Conservation (phyloP, 2,113 vertebrate species). For the Brachypodius melanocephalos region DNA sequence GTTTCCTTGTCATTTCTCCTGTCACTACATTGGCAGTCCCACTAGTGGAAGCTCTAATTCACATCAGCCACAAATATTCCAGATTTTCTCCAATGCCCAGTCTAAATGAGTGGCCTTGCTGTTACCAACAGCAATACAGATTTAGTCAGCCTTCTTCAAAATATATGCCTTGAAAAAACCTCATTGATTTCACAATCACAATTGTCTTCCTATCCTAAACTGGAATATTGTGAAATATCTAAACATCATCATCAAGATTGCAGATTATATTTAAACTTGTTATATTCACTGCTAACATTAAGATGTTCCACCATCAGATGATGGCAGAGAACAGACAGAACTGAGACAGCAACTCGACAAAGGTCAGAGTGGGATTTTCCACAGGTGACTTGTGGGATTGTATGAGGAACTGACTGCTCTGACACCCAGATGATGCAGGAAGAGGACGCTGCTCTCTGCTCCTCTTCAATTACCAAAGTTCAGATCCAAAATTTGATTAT, state of each 20-base stretch:
- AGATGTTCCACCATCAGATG: background rate
- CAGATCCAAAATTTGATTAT: background rate
- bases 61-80: background rate
- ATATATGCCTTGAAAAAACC: background rate
- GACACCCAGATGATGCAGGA: background rate
- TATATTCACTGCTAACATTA: background rate
- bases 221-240: background rate
- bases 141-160: background rate
- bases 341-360: background rate
- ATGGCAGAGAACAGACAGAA: background rate
- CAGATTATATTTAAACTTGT: background rate
- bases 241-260: background rate
- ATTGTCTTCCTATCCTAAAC: background rate
- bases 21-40: background rate
- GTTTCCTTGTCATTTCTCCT: background rate
- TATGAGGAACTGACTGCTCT: background rate
- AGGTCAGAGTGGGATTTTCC: background rate
- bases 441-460: background rate
- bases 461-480: background rate
- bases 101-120: background rate
- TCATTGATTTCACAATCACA: background rate
- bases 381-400: fast-evolving
- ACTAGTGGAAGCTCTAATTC: background rate
- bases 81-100: background rate
- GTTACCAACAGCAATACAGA: background rate